phyloP scores from a whole-genome alignment of 2,888 invertebrate genomes.

The Monopis laevigella region DNA sequence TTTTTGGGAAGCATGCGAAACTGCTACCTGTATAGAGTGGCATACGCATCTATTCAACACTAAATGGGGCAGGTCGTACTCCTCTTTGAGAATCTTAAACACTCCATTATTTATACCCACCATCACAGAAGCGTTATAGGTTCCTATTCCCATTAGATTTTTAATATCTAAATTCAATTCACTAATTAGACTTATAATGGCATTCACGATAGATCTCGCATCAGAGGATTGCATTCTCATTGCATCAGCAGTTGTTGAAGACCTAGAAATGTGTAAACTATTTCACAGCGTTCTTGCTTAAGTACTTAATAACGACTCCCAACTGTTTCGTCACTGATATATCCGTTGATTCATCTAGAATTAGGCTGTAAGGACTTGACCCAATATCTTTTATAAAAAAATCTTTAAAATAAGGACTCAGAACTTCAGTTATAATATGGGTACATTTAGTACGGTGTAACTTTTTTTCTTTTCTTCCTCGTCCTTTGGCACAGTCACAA shows the following conservation, averaged over 20 bases:
- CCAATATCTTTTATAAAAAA: slow-evolving; percentile 17
- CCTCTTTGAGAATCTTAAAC: slow-evolving; percentile 6
- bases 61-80: too few species aligned
- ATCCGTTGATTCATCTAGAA: slow-evolving; percentile 22
- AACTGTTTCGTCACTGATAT: slow-evolving; percentile 15
- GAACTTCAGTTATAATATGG: slow-evolving; percentile 19
- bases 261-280: slow-evolving; percentile 17
- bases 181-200: slow-evolving; percentile 13
- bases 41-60: slow-evolving; percentile 11
- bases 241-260: slow-evolving; percentile 17
- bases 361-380: slow-evolving; percentile 18
- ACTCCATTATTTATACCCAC: slow-evolving; percentile 13
- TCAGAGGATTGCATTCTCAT: slow-evolving; percentile 20
- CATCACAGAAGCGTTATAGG: slow-evolving; percentile 28
- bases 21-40: slow-evolving; percentile 14
- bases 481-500: too few species aligned
- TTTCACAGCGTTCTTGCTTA: slow-evolving; percentile 15
- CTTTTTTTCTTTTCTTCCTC: slow-evolving; percentile 12
- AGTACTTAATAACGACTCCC: slow-evolving; percentile 20
- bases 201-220: slow-evolving; percentile 18
- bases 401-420: slow-evolving; percentile 17
- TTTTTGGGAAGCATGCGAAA: slow-evolving; percentile 12
- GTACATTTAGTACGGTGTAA: slow-evolving; percentile 20
- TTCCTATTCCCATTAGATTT: slow-evolving; percentile 26
- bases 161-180: slow-evolving; percentile 13